These are phyloP conservation scores for Andinoacara biseriatus DNA, from an alignment of 2,113 vertebrate genomes.

Conservation along the genomic window DNA sequence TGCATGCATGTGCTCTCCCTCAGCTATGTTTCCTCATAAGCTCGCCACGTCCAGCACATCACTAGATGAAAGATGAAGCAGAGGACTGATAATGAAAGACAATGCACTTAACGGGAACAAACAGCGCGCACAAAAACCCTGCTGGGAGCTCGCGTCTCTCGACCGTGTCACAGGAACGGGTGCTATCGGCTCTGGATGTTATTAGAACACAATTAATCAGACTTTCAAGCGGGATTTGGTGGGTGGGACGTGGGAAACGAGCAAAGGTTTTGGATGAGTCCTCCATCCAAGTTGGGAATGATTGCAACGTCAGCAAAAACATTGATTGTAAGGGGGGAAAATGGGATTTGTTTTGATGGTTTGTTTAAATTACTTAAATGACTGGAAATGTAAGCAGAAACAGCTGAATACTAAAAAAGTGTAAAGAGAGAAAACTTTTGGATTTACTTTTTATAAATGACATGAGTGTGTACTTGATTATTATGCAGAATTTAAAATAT, in stretches of 20 bases:
- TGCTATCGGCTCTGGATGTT: slow-evolving; percentile 56
- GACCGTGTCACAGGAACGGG: slow-evolving; percentile 29
- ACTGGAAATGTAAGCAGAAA: background rate
- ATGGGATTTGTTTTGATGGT: background rate
- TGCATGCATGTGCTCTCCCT: slow-evolving; percentile 25
- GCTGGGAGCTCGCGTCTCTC: slow-evolving; percentile 49
- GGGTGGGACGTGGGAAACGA: slow-evolving; percentile 20
- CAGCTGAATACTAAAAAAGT: background rate
- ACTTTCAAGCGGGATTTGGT: slow-evolving; percentile 46
- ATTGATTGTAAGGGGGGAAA: background rate
- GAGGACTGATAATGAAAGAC: slow-evolving; percentile 73
- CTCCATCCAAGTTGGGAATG: background rate
- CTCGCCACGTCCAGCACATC: slow-evolving; percentile 39
- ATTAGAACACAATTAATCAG: slow-evolving; percentile 73
- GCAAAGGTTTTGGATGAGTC: slow-evolving; percentile 9
- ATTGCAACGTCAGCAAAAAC: background rate
- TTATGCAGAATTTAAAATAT: background rate
- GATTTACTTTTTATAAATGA: background rate
- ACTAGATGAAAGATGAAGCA: slow-evolving; percentile 69
- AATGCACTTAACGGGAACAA: slow-evolving; percentile 66
- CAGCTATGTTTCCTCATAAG: slow-evolving; percentile 76
- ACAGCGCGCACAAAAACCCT: slow-evolving; percentile 38
- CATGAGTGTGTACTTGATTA: background rate
- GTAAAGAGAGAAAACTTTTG: background rate
- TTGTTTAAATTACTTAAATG: background rate